A percentile compares a stretch with the other conserved stretches of the same genome.
Conservation (phyloP, 2,797 vertebrate species). For the Rhyacichthys aspro region DNA sequence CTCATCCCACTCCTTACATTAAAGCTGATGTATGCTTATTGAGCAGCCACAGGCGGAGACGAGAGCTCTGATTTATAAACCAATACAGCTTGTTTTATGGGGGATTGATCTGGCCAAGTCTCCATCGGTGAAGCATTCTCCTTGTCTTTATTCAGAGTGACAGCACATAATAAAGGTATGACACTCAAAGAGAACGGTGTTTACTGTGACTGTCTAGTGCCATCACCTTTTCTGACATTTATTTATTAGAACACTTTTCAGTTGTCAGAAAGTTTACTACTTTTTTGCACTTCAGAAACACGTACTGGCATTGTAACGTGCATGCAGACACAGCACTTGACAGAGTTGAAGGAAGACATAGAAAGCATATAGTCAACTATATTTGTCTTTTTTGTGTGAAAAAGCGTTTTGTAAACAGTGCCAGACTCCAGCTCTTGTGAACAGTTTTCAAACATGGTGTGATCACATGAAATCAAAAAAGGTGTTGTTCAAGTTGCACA, state of each 20-base stretch:
- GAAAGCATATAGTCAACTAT: not conserved
- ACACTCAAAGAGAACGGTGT: conserved; percentile 46
- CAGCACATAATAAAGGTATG: conserved; percentile 57
- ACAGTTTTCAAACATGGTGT: not conserved
- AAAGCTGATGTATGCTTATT: conserved; percentile 71
- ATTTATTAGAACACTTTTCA: conserved; percentile 20
- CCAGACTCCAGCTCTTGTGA: not conserved
- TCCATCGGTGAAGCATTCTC: conserved; percentile 51
- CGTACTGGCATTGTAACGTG: too few species aligned
- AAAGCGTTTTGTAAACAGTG: not conserved
- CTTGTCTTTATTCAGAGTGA: conserved; percentile 66
- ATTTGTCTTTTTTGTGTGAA: too few species aligned
- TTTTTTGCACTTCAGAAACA: not conserved
- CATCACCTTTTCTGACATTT: conserved; percentile 43
- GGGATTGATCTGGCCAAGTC: conserved; percentile 67
- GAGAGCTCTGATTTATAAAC: conserved; percentile 68
- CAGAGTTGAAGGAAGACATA: not conserved
- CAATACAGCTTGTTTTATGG: conserved; percentile 69
- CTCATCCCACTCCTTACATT: conserved; percentile 64
- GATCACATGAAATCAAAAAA: too few species aligned
- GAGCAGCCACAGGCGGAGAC: conserved; percentile 58
- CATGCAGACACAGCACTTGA: not conserved
- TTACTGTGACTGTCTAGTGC: conserved; percentile 45
- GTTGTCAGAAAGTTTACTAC: not conserved
- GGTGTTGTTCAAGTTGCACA: too few species aligned